Conservation (phyloP, 2,797 vertebrate species). For the Spatula clypeata region DNA sequence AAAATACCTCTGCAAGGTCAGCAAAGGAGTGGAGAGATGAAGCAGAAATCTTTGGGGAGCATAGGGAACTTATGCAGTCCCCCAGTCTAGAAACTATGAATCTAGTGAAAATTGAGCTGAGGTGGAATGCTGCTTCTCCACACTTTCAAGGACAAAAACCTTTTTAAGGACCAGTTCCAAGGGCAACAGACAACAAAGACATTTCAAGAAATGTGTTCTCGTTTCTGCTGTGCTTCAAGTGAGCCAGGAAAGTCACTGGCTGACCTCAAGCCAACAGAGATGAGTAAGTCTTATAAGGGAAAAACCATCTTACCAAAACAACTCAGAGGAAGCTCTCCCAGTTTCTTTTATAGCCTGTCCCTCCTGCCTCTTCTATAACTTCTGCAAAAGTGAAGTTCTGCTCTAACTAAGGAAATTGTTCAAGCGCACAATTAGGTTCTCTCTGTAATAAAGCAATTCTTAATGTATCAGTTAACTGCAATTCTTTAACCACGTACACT, state of each 20-base stretch:
- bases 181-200: constrained; percentile 33
- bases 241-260: constrained; percentile 49
- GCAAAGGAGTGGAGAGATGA: background rate
- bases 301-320: constrained; percentile 49
- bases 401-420: background rate
- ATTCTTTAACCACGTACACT: background rate
- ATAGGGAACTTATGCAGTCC: accelerated
- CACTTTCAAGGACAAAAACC: background rate
- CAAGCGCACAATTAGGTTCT: background rate
- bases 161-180: constrained; percentile 23
- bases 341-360: background rate
- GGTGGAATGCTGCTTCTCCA: background rate
- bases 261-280: constrained; percentile 30
- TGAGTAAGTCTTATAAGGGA: constrained; percentile 33
- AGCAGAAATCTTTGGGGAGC: background rate
- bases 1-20: background rate
- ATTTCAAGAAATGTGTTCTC: constrained; percentile 51
- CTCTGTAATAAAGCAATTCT: background rate
- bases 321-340: background rate
- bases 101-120: background rate
- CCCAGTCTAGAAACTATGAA: background rate
- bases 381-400: background rate
- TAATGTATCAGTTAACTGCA: background rate
- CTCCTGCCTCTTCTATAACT: background rate
- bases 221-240: constrained; percentile 7